Percentiles rank a stretch among this genome's conserved stretches.
These are phyloP conservation scores for Rousettus madagascariensis DNA, from an alignment of 2,797 vertebrate species.

Conservation along the genomic window DNA sequence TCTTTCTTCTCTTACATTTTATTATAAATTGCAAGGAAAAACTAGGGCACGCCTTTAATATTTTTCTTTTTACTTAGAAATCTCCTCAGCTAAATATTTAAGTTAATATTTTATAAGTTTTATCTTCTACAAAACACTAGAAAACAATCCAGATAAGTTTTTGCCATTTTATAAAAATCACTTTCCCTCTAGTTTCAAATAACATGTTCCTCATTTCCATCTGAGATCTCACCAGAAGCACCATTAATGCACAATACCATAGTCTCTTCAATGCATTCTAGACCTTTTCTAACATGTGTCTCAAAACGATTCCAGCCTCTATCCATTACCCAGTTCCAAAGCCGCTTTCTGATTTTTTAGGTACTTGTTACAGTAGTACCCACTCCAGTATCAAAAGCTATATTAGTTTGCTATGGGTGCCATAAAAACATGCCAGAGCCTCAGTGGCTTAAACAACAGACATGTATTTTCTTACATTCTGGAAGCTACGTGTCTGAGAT, in stretches of 20 bases:
- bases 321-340: not conserved
- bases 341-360: not conserved
- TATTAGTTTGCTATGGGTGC: not conserved
- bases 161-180: not conserved
- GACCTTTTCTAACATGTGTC: not conserved
- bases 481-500: not conserved
- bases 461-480: not conserved
- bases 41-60: not conserved
- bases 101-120: not conserved
- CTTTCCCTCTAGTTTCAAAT: not conserved
- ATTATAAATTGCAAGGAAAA: not conserved
- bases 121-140: not conserved
- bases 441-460: not conserved
- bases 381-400: not conserved
- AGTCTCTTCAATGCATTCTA: not conserved
- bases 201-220: not conserved
- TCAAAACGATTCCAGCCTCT: not conserved
- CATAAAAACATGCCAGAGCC: not conserved
- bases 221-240: not conserved
- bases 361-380: not conserved
- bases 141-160: not conserved
- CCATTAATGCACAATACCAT: not conserved
- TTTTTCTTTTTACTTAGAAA: not conserved
- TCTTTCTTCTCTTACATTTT: not conserved
- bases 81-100: not conserved